These are phyloP conservation scores for Pachymerium ferrugineum DNA, from an alignment of 2,888 invertebrate genomes.

Conservation along the genomic window DNA sequence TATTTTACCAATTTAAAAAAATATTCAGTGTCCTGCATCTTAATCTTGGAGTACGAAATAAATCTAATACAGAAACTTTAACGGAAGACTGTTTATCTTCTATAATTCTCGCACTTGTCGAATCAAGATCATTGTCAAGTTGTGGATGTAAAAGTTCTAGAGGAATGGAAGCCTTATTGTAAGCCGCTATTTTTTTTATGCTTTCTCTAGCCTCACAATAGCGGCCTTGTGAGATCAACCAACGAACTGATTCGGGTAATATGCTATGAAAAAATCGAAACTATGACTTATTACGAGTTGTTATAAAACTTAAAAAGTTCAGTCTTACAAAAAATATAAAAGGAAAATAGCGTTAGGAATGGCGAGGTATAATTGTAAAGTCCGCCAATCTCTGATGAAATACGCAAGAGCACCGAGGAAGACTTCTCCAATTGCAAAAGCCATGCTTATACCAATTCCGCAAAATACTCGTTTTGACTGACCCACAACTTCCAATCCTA, in stretches of 20 bases:
- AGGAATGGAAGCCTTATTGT: constrained; percentile 54
- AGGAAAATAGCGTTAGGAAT: constrained; percentile 58
- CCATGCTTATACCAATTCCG: constrained; percentile 63
- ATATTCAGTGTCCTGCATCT: constrained; percentile 35
- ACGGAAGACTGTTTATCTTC: not conserved
- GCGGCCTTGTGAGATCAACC: constrained; percentile 63
- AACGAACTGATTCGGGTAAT: constrained; percentile 64
- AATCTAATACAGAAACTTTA: constrained; percentile 30
- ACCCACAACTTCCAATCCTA: constrained; percentile 59
- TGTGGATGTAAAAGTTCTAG: constrained; percentile 44
- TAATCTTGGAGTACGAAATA: constrained; percentile 33
- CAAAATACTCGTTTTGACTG: constrained; percentile 56
- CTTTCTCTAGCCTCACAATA: constrained; percentile 56
- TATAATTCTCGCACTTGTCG: not conserved
- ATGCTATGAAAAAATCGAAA: constrained; percentile 46
- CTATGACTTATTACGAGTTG: not conserved
- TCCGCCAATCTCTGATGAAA: constrained; percentile 61
- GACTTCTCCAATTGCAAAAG: constrained; percentile 64
- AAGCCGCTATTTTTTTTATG: constrained; percentile 56
- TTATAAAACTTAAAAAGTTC: not conserved
- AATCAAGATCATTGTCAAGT: not conserved
- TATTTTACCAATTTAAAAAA: constrained; percentile 32
- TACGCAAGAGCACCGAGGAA: constrained; percentile 60
- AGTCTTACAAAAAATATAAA: constrained; percentile 55
- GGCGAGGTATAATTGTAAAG: constrained; percentile 62